phyloP scores from a whole-genome alignment of 2,113 vertebrate species.

The Halcyon senegalensis region DNA sequence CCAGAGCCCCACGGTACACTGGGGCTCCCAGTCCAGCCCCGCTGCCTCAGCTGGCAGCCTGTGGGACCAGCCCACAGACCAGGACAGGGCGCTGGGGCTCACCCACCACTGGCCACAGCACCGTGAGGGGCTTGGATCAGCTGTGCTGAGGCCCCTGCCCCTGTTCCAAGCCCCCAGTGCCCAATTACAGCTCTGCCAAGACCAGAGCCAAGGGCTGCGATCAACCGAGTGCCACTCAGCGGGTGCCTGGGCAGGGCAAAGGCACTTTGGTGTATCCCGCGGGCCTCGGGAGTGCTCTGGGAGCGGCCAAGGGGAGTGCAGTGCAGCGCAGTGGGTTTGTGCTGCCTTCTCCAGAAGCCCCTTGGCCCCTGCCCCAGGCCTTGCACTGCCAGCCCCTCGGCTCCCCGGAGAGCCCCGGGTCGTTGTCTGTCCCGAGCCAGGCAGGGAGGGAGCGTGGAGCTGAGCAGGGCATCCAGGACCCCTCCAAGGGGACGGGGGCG shows the following conservation, averaged over 20 bases:
- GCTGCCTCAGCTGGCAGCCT: not conserved
- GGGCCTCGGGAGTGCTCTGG: not conserved
- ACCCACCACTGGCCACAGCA: not conserved
- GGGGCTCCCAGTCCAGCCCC: not conserved
- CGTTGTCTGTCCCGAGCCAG: not conserved
- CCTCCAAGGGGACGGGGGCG: not conserved
- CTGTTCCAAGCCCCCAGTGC: not conserved
- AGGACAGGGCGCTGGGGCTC: too few species aligned
- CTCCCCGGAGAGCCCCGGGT: not conserved
- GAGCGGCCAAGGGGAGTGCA: not conserved
- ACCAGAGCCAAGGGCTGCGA: not conserved
- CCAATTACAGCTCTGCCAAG: not conserved
- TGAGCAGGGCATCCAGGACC: not conserved
- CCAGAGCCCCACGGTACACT: not conserved
- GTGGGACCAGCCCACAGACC: not conserved
- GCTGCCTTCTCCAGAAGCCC: not conserved
- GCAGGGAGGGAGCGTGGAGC: not conserved
- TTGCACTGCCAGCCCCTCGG: not conserved
- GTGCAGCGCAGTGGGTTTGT: not conserved
- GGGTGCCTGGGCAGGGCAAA: not conserved
- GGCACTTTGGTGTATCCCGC: conserved; percentile 27
- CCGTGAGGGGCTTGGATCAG: not conserved
- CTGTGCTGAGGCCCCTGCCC: not conserved
- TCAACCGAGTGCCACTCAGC: not conserved
- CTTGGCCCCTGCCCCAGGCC: not conserved